These are phyloP conservation scores for Eristalis pertinax DNA, from an alignment of 2,888 invertebrate genomes.

Conservation along the genomic window DNA sequence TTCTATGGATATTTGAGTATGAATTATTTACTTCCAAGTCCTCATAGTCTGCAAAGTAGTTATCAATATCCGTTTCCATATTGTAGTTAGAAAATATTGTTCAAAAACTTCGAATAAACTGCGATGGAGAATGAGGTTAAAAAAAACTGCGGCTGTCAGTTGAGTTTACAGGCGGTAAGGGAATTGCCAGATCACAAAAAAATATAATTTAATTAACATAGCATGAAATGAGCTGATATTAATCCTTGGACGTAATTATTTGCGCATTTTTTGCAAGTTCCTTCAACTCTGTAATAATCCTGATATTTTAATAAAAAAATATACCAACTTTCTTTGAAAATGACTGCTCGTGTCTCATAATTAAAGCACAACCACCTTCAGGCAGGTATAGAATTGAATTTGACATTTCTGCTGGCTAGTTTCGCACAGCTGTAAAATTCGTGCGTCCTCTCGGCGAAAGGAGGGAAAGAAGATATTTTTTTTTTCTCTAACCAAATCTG, in stretches of 20 bases:
- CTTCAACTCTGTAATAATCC: no score
- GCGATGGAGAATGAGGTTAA: neutral
- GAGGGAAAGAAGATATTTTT: conserved; percentile 65
- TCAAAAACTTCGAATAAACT: neutral
- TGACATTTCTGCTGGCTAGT: conserved; percentile 33
- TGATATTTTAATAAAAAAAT: no score
- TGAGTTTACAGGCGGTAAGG: neutral
- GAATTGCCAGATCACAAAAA: neutral
- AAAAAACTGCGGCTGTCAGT: neutral
- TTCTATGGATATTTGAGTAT: neutral
- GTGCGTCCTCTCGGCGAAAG: conserved; percentile 61
- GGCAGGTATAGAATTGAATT: neutral
- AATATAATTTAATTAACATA: no score
- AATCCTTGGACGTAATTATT: no score
- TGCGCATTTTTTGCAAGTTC: no score
- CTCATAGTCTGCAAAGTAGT: conserved; percentile 88
- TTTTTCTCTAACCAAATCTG: conserved; percentile 28
- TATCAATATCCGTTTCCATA: conserved; percentile 74
- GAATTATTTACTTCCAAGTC: conserved; percentile 86
- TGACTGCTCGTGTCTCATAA: no score
- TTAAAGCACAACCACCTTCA: conserved; percentile 10
- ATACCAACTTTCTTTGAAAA: no score
- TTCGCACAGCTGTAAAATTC: conserved; percentile 65
- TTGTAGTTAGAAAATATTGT: neutral
- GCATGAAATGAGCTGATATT: no score